Conservation (phyloP, 1,140 invertebrate genomes). For the Aphis gossypii region DNA sequence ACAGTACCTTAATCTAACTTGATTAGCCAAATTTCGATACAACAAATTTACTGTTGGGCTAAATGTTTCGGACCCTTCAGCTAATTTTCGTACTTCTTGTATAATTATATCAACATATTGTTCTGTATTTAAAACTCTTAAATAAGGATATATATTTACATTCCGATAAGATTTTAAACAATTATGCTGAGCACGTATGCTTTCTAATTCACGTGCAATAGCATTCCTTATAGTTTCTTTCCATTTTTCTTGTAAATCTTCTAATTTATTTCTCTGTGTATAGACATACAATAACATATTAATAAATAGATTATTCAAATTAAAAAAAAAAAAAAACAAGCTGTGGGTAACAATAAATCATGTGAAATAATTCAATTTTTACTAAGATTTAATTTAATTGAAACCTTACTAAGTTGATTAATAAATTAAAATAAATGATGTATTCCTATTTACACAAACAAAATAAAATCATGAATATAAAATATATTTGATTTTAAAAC, state of each 20-base stretch:
- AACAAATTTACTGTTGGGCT: conserved; percentile 74
- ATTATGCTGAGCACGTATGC: conserved; percentile 67
- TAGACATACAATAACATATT: conserved; percentile 51
- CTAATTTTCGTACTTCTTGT: conserved; percentile 73
- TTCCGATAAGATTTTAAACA: conserved; percentile 65
- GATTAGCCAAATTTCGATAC: conserved; percentile 74
- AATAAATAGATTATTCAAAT: background rate
- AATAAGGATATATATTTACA: conserved; percentile 77
- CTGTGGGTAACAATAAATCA: background rate
- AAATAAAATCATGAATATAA: too few relatives aligned
- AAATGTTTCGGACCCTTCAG: conserved; percentile 79
- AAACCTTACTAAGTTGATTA: background rate
- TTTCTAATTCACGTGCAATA: conserved; percentile 73
- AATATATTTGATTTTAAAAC: background rate
- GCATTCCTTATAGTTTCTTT: conserved; percentile 68
- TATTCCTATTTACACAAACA: too few relatives aligned
- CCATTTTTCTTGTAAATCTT: conserved; percentile 74
- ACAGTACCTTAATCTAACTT: conserved; percentile 65
- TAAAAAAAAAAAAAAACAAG: background rate
- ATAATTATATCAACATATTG: conserved; percentile 73
- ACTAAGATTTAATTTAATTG: background rate
- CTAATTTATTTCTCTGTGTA: conserved; percentile 68
- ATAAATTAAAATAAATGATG: background rate
- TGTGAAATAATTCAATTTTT: background rate
- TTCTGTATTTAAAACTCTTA: conserved; percentile 72